Conservation (phyloP, 2,888 invertebrate genomes). For the Aricia artaxerxes region DNA sequence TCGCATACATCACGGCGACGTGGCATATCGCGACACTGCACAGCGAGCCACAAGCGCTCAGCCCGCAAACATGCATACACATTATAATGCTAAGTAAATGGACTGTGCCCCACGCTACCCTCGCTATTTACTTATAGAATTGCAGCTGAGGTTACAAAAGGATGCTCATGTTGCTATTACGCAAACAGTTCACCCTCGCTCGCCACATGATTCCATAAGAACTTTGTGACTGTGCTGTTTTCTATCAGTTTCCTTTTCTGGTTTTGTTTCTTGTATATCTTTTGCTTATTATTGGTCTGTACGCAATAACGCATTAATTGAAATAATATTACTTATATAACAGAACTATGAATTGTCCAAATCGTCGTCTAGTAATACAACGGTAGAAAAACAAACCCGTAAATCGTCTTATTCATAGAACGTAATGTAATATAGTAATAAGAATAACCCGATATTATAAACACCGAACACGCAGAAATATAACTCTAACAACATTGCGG, state of each 20-base stretch:
- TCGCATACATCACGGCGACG: slow-evolving; percentile 69
- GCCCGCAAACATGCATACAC: slow-evolving; percentile 42
- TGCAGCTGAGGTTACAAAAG: slow-evolving; percentile 37
- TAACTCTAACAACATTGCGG: background rate
- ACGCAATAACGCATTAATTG: background rate
- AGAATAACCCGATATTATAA: background rate
- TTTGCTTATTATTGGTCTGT: background rate
- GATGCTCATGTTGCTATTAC: slow-evolving; percentile 30
- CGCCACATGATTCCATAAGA: slow-evolving; percentile 26
- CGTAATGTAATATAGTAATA: background rate
- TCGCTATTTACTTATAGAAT: slow-evolving; percentile 38
- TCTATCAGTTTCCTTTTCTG: slow-evolving; percentile 15
- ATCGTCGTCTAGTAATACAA: background rate
- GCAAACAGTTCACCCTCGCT: slow-evolving; percentile 24
- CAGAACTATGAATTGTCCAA: background rate
- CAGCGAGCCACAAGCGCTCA: slow-evolving; percentile 52
- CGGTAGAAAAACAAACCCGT: background rate
- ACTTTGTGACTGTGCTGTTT: slow-evolving; percentile 15
- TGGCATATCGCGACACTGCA: slow-evolving; percentile 68
- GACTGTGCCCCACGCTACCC: slow-evolving; percentile 35
- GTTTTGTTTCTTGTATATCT: slow-evolving; percentile 1
- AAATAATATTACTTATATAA: background rate
- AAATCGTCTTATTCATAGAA: background rate
- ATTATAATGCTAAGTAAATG: slow-evolving; percentile 44
- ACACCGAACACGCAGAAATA: background rate